These are phyloP conservation scores for Lasioglossum marginatum DNA, from an alignment of 2,888 invertebrate genomes.

Conservation along the genomic window DNA sequence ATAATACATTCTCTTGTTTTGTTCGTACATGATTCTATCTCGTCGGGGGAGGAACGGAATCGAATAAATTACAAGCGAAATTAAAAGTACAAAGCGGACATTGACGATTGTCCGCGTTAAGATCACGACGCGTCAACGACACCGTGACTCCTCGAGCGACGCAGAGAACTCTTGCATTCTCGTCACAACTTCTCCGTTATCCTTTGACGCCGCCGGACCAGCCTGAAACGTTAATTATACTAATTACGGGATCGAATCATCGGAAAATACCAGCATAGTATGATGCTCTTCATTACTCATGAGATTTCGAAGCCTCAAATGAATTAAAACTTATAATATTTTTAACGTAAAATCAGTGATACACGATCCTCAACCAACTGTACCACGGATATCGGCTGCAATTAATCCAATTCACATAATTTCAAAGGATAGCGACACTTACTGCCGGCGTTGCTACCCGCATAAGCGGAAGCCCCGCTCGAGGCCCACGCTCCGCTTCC, in stretches of 20 bases:
- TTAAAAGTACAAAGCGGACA: not conserved
- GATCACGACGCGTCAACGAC: not conserved
- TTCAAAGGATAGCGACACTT: conserved; percentile 12
- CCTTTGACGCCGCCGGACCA: conserved; percentile 49
- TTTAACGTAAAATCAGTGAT: too few relatives aligned
- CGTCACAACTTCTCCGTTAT: not conserved
- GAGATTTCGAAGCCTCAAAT: too few relatives aligned
- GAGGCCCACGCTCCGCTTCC: conserved; percentile 61
- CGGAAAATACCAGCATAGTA: not conserved
- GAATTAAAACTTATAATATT: too few relatives aligned
- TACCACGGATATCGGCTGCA: too few relatives aligned
- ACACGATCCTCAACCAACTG: too few relatives aligned
- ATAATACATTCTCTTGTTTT: not conserved
- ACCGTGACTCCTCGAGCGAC: not conserved
- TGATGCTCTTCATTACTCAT: not conserved
- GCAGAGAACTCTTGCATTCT: not conserved
- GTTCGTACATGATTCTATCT: not conserved
- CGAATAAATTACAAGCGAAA: conserved; percentile 31
- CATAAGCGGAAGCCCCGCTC: conserved; percentile 57
- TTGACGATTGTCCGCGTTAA: not conserved
- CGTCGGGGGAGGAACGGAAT: not conserved
- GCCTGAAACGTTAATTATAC: conserved; percentile 21
- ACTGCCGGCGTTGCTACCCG: conserved; percentile 59
- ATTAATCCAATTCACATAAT: not conserved
- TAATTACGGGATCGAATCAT: not conserved